Evolutionary conservation across 1,140 invertebrate genomes (phyloP), one percentile per base, ranked within the genome.

Genomic region (Daktulosphaira vitifoliae): DNA sequence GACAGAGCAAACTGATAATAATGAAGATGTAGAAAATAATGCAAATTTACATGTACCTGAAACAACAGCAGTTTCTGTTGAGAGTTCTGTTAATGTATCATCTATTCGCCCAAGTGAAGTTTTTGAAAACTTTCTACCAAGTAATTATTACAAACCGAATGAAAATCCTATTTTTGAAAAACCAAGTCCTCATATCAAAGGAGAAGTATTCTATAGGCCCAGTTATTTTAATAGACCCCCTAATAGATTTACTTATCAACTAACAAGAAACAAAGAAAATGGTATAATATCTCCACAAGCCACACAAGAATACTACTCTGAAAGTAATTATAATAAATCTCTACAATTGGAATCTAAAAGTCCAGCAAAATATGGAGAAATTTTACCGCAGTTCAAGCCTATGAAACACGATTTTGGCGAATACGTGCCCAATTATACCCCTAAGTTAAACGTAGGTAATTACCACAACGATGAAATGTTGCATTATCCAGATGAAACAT

Each of bases 81-180:
- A 39, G n/a, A 59, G n/a, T 20, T 6, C 54, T 1, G n/a, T 59
- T 26, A 44, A 59, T 16, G 39, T 59, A 16, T 44, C 54, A 5
- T 44, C 22, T 9, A 4, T 25, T 5, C 2, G 1, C 1, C 54
- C 54, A 0, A 26, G 3, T 8, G 54, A 8, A 26, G 23, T 44
- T 2, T 59, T 26, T 9, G 54, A 59, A 26, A 38, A 59, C 39
- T 59, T 59, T 13, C 15, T 42, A 9, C 54, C 54, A 15, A 59
- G 54, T 22, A 59, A 59, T 16, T 59, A 59, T 44, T 59, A 59
- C 9, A 44, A 22, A 3, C 54, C 54, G n/a, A 22, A 59, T 9
- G 54, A 38, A 0, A 44, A 59, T 6, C 54, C 38, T 9, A 59
- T 44, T 25, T 44, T 44, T n/a, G 54, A 59, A 59, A 26, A 8